phyloP scores from a whole-genome alignment of 1,140 invertebrate species.

The Macrotrachela quadricornifera region DNA sequence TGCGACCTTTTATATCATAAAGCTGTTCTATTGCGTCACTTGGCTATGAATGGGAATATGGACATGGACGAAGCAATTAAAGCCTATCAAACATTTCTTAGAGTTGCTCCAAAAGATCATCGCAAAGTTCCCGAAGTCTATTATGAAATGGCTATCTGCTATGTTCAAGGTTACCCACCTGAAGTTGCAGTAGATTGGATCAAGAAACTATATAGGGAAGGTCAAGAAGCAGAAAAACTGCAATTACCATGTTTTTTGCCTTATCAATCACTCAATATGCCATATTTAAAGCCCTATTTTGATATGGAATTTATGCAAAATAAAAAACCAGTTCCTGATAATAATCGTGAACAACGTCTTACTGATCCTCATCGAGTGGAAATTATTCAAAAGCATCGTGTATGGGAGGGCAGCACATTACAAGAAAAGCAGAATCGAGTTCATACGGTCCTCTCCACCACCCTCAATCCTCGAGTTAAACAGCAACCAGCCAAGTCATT shows the following conservation, averaged over 20 bases:
- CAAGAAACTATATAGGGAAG: not conserved
- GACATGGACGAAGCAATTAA: not conserved
- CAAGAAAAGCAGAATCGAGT: too few species aligned
- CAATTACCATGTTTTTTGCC: conserved; percentile 5
- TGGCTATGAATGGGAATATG: too few species aligned
- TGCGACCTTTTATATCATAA: too few species aligned
- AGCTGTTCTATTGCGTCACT: too few species aligned
- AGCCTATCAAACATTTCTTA: not conserved
- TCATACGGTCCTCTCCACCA: not conserved
- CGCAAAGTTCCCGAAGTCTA: not conserved
- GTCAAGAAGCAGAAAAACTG: not conserved
- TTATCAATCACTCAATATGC: too few species aligned
- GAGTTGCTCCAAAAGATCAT: not conserved
- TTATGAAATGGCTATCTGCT: not conserved
- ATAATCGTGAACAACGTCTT: too few species aligned
- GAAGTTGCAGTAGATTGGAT: not conserved
- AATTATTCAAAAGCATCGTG: too few species aligned
- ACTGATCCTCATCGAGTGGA: too few species aligned
- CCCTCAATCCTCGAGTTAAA: not conserved
- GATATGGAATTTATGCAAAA: too few species aligned
- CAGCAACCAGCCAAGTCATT: not conserved
- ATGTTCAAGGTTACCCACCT: not conserved
- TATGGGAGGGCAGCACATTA: too few species aligned
- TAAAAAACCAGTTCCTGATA: too few species aligned
- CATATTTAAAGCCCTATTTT: not conserved